A percentile compares a stretch with the other conserved stretches of the same genome.
phyloP scores from a whole-genome alignment of 2,888 invertebrate genomes.

The Nomada ferruginata region DNA sequence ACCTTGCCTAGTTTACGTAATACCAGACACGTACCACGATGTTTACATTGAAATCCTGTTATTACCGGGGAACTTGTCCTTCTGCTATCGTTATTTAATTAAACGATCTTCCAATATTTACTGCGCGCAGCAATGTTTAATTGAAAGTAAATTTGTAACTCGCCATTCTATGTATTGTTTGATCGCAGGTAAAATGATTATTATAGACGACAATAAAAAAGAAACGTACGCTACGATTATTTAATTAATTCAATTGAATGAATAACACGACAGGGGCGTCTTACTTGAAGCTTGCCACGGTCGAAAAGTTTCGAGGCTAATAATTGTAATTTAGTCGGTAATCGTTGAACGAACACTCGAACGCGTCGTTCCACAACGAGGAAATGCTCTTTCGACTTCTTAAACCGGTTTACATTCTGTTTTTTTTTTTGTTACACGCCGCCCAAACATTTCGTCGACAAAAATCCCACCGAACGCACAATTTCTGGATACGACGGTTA shows the following conservation, averaged over 20 bases:
- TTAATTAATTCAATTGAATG: background rate
- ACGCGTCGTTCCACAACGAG: constrained; percentile 23
- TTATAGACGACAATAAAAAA: too few species aligned
- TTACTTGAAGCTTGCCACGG: background rate
- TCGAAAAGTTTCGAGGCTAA: constrained; percentile 9
- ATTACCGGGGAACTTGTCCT: background rate
- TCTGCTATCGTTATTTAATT: background rate
- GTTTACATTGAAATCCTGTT: background rate
- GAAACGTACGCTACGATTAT: too few species aligned
- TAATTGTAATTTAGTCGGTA: constrained; percentile 31
- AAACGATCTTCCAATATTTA: constrained; percentile 1
- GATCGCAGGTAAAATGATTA: too few species aligned
- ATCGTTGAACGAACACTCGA: constrained; percentile 9
- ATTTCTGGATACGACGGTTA: background rate
- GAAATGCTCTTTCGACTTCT: constrained; percentile 29
- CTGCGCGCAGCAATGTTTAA: background rate
- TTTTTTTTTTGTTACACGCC: constrained; percentile 14
- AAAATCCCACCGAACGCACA: constrained; percentile 14
- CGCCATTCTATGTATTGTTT: background rate
- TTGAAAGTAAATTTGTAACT: background rate
- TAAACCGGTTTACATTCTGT: constrained; percentile 24
- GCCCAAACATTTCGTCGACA: constrained; percentile 15
- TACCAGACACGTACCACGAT: background rate
- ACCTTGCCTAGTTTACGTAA: background rate
- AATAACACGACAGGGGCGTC: background rate